These are phyloP conservation scores for Hemithea aestivaria DNA, from an alignment of 2,888 invertebrate species.

Conservation along the genomic window DNA sequence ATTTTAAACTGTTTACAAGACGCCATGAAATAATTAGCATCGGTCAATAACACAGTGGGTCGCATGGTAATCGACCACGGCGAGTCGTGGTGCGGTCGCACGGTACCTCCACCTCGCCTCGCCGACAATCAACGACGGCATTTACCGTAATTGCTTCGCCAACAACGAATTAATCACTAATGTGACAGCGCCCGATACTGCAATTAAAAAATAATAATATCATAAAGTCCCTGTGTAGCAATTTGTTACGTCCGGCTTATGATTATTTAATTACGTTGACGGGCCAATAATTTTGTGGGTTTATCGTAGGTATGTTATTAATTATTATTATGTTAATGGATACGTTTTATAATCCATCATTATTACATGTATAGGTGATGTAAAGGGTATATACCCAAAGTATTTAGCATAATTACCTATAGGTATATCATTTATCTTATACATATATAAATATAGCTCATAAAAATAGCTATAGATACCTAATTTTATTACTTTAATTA, in stretches of 20 bases:
- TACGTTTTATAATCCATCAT: slow-evolving; percentile 13
- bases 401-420: slow-evolving; percentile 17
- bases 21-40: slow-evolving; percentile 61
- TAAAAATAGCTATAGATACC: too few species aligned
- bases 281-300: slow-evolving; percentile 31
- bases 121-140: slow-evolving; percentile 49
- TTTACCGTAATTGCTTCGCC: slow-evolving; percentile 62
- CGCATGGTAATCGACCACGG: slow-evolving; percentile 40
- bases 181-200: slow-evolving; percentile 58
- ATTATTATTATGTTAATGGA: slow-evolving; percentile 26
- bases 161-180: slow-evolving; percentile 69
- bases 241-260: slow-evolving; percentile 42
- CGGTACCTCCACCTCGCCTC: slow-evolving; percentile 60
- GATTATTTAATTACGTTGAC: slow-evolving; percentile 39
- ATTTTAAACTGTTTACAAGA: slow-evolving; percentile 50
- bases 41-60: slow-evolving; percentile 58
- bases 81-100: slow-evolving; percentile 26
- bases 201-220: slow-evolving; percentile 48
- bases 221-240: slow-evolving; percentile 41
- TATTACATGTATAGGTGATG: too few species aligned
- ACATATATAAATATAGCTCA: slow-evolving; percentile 13
- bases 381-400: too few species aligned
- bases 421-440: too few species aligned
- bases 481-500: slow-evolving; percentile 22
- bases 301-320: slow-evolving; percentile 12